phyloP scores from a whole-genome alignment of 2,888 invertebrate genomes.

The Monopis laevigella region DNA sequence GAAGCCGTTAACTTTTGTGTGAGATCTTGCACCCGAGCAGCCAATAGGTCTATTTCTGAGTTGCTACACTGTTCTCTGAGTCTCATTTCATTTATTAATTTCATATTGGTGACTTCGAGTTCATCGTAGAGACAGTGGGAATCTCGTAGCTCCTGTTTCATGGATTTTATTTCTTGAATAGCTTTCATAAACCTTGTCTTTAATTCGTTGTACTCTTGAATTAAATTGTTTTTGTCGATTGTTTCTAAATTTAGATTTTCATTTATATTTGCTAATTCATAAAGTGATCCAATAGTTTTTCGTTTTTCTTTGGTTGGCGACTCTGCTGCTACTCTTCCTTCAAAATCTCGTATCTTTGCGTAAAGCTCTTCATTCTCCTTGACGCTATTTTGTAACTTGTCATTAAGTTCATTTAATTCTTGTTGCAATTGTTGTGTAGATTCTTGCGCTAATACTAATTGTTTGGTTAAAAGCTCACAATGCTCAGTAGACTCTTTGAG shows the following conservation, averaged over 20 bases:
- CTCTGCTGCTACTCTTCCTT: conserved; percentile 63
- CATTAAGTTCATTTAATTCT: conserved; percentile 74
- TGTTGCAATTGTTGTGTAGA: conserved; percentile 73
- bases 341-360: conserved; percentile 76
- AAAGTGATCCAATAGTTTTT: conserved; percentile 79
- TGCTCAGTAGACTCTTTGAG: conserved; percentile 74
- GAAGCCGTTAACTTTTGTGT: conserved; percentile 82
- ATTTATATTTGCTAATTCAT: conserved; percentile 83
- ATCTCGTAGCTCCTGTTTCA: conserved; percentile 82
- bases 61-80: conserved; percentile 70
- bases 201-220: conserved; percentile 83
- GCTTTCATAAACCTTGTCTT: conserved; percentile 83
- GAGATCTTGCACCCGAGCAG: conserved; percentile 83
- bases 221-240: conserved; percentile 78
- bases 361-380: conserved; percentile 82
- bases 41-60: conserved; percentile 82
- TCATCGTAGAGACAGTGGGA: conserved; percentile 83
- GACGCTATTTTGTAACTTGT: conserved; percentile 73
- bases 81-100: conserved; percentile 77
- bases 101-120: conserved; percentile 80
- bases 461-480: conserved; percentile 71
- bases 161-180: conserved; percentile 82
- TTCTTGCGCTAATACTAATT: conserved; percentile 72
- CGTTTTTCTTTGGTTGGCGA: conserved; percentile 67
- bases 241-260: conserved; percentile 77